phyloP scores from a whole-genome alignment of 1,140 invertebrate species.

The Leptestheria dahalacensis region DNA sequence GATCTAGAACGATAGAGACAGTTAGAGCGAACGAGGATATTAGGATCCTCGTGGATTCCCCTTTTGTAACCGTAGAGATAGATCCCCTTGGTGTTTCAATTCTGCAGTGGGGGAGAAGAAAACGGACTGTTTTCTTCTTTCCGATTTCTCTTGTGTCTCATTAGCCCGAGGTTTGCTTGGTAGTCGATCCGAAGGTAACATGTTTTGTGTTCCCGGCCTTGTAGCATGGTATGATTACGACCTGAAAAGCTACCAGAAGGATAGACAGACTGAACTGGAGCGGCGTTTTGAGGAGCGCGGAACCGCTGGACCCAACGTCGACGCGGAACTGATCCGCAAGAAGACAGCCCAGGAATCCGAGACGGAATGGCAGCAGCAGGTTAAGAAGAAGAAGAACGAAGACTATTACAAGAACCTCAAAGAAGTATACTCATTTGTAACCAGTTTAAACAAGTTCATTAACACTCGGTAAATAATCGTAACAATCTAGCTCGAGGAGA shows the following conservation, averaged over 20 bases:
- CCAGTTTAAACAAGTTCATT: not conserved
- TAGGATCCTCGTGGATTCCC: too few relatives aligned
- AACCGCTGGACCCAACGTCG: not conserved
- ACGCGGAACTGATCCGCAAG: conserved; percentile 23
- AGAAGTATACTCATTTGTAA: conserved; percentile 29
- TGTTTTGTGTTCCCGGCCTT: conserved; percentile 21
- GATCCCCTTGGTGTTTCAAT: too few relatives aligned
- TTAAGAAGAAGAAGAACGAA: conserved; percentile 61
- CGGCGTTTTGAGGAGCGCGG: conserved; percentile 13
- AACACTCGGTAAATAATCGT: too few relatives aligned
- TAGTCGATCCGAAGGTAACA: conserved; percentile 1
- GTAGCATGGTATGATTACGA: conserved; percentile 86
- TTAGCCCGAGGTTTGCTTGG: too few relatives aligned
- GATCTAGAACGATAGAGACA: too few relatives aligned
- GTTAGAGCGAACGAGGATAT: too few relatives aligned
- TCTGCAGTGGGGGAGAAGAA: too few relatives aligned
- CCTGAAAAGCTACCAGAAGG: conserved; percentile 63
- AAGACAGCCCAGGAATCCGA: conserved; percentile 54
- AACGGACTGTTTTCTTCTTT: too few relatives aligned
- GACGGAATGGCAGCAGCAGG: conserved; percentile 66
- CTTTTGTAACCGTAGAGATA: too few relatives aligned
- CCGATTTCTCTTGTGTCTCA: too few relatives aligned
- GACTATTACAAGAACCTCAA: conserved; percentile 70
- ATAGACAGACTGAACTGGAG: conserved; percentile 67
- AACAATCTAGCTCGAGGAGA: conserved; percentile 56